Evolutionary conservation across 2,113 vertebrate genomes (phyloP).

Genomic region (Gila orcuttii): DNA sequence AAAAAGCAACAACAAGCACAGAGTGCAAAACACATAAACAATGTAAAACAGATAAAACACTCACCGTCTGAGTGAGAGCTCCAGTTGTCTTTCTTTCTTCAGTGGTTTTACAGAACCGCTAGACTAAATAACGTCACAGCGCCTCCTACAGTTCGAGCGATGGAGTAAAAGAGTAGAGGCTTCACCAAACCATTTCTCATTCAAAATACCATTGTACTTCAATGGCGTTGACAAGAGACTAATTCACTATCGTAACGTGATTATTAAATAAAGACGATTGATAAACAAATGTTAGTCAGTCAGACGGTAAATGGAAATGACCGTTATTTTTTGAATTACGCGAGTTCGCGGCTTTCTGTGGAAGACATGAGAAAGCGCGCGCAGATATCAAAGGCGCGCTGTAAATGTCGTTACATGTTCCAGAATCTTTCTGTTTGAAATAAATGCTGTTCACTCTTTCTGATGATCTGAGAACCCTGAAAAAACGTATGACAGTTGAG

Average conservation of each 20-base stretch:
- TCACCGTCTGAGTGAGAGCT: too few species aligned
- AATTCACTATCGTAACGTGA: not conserved
- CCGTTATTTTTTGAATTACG: not conserved
- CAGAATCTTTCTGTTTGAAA: too few species aligned
- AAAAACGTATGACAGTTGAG: too few species aligned
- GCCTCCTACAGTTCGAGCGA: too few species aligned
- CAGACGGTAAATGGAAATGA: not conserved
- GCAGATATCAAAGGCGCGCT: not conserved
- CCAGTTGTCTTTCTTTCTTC: not conserved
- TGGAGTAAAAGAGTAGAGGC: too few species aligned
- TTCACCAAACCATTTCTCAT: too few species aligned
- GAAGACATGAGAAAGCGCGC: not conserved
- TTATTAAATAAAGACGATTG: not conserved
- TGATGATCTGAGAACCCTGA: too few species aligned
- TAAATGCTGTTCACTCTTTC: too few species aligned
- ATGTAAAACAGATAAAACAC: too few species aligned
- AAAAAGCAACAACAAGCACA: too few species aligned
- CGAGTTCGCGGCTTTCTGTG: not conserved
- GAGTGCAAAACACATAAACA: too few species aligned
- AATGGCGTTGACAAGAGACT: not conserved
- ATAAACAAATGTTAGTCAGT: not conserved
- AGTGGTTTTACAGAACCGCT: not conserved
- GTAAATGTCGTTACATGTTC: not conserved
- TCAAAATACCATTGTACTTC: too few species aligned
- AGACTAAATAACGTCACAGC: not conserved